A percentile compares a stretch with the other conserved stretches of the same genome.
Conservation (phyloP, 2,113 vertebrate species). For the Castor canadensis region DNA sequence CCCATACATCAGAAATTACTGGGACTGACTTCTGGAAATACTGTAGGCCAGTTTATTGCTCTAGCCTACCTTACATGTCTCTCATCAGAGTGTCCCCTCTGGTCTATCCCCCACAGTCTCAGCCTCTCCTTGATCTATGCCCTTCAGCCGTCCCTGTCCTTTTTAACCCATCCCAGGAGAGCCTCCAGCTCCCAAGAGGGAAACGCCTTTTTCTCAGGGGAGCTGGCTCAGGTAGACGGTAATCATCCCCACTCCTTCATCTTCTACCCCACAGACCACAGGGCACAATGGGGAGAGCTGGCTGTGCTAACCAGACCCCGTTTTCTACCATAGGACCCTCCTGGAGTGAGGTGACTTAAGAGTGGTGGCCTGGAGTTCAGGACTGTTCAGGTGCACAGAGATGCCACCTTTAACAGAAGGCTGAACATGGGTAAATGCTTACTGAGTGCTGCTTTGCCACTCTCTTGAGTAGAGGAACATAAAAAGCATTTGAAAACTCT, state of each 20-base stretch:
- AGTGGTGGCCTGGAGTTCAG: not conserved
- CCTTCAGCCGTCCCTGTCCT: not conserved
- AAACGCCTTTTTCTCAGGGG: not conserved
- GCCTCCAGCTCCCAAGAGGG: not conserved
- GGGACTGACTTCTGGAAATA: not conserved
- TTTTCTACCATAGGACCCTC: not conserved
- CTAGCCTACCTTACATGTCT: not conserved
- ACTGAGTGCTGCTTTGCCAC: not conserved
- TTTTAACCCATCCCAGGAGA: not conserved
- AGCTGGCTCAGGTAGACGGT: no score
- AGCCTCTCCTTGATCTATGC: no score
- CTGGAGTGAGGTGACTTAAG: not conserved
- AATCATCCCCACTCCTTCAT: not conserved
- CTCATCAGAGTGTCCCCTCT: not conserved
- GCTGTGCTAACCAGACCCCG: not conserved
- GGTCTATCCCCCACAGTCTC: not conserved
- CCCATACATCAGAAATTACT: not conserved
- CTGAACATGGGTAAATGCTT: not conserved
- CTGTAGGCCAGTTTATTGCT: not conserved
- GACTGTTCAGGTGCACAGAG: no score
- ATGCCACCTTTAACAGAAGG: no score
- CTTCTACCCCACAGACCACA: rapidly evolving
- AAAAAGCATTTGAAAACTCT: not conserved
- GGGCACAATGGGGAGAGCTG: not conserved
- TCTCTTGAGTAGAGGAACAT: not conserved